Evolutionary conservation across 2,888 invertebrate species (phyloP), one percentile per base, ranked within the genome.

Genomic region (Sipha maydis): DNA sequence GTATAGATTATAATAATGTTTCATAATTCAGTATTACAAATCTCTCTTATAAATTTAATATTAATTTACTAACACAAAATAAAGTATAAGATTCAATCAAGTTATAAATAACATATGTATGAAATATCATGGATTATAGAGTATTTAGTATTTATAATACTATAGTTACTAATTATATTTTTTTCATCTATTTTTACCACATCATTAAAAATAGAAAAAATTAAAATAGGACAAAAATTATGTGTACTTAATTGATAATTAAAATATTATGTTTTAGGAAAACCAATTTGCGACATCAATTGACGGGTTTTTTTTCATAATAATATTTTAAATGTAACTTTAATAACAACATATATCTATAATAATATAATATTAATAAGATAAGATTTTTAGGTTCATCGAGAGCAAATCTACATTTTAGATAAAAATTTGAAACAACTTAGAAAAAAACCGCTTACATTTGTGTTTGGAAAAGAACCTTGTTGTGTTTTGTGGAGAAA

Each of bases 21-120:
- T 85, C 85, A 85, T 77, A 85, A 69, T 69, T 85, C 69, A 85
- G 77, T 85, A 85, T 78, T 54, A 77, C 28, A 67, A 85, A 85
- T 85, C 85, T 85, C 85, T 85, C 77, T 54, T 67, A 69, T 67
- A 34, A 34, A n/a, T 77, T 67, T 48, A 85, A 56, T 56, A 56
- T 21, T 56, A 56, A 56, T 56, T 56, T 19, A 56, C 21, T 31
- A 31, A 71, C 38, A 34, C 83, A 75, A 83, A 17, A n/a, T 56
- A 83, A 83, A 83, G 54, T 83, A 83, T 75, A 38, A 54, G 54
- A n/a, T 34, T n/a, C 56, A 0, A 34, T 56, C 9, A 31, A 73
- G 34, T 28, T 73, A 1, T 1, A 56, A 56, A 21, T 21, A 21
- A 56, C 1, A 56, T 56, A 56, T 56, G 21, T 21, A 21, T 56